Conservation (phyloP, 1,140 invertebrate species). For the Micrasema longulum region DNA sequence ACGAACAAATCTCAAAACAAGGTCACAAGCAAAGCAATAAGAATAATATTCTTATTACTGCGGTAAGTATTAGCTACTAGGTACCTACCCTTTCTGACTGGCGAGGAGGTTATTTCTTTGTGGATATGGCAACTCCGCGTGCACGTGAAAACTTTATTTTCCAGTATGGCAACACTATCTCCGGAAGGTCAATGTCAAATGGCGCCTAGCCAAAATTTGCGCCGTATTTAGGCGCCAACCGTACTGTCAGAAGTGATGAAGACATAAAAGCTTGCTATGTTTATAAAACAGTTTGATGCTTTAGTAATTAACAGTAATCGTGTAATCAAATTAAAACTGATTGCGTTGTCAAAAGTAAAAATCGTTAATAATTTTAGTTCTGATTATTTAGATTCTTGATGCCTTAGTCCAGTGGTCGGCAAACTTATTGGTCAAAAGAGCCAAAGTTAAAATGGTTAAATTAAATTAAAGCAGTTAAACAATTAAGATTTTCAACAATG, state of each 20-base stretch:
- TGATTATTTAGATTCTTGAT: too few species aligned
- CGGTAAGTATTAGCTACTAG: too few species aligned
- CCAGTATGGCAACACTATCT: constrained; percentile 7
- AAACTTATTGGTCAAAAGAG: too few species aligned
- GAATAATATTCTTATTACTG: too few species aligned
- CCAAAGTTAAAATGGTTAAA: too few species aligned
- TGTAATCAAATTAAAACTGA: too few species aligned
- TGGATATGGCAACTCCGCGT: neutral
- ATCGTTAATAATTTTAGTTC: too few species aligned
- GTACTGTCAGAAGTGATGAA: neutral
- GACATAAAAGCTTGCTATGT: neutral
- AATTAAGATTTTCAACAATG: too few species aligned
- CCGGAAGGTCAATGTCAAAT: constrained; percentile 8
- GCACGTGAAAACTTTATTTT: neutral
- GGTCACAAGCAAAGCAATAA: neutral
- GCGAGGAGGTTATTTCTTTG: neutral
- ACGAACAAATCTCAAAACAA: neutral
- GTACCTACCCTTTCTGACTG: neutral
- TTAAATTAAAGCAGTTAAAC: too few species aligned
- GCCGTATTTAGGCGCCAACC: neutral
- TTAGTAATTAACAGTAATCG: neutral
- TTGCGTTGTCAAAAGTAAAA: too few species aligned
- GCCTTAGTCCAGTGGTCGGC: too few species aligned
- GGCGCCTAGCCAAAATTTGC: constrained; percentile 20
- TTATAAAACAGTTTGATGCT: neutral